Conservation (phyloP, 2,888 invertebrate species). For the Brassicogethes aeneus region DNA sequence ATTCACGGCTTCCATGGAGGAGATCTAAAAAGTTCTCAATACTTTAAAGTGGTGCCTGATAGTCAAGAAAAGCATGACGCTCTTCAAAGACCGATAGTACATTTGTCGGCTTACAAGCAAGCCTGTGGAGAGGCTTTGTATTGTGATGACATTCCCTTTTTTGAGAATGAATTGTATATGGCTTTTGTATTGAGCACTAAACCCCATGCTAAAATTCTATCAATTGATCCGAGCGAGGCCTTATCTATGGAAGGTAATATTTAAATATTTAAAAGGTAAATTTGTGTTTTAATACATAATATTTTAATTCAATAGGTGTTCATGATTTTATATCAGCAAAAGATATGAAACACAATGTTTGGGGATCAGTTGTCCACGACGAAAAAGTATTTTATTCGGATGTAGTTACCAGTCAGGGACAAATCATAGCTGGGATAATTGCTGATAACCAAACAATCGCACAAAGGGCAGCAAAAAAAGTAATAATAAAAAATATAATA, state of each 20-base stretch:
- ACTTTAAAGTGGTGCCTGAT: slow-evolving; percentile 48
- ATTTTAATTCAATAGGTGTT: slow-evolving; percentile 65
- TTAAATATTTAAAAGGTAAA: no score
- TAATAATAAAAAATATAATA: no score
- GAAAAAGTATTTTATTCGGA: slow-evolving; percentile 77
- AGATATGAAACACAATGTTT: slow-evolving; percentile 63
- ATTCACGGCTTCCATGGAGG: slow-evolving; percentile 50
- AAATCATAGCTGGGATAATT: slow-evolving; percentile 61
- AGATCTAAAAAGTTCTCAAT: slow-evolving; percentile 60
- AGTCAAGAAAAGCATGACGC: slow-evolving; percentile 56
- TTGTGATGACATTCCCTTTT: slow-evolving; percentile 77
- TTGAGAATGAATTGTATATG: slow-evolving; percentile 70
- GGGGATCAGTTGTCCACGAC: slow-evolving; percentile 67
- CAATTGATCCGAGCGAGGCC: slow-evolving; percentile 67
- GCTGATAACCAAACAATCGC: slow-evolving; percentile 72
- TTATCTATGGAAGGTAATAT: slow-evolving; percentile 42
- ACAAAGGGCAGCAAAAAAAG: slow-evolving; percentile 69
- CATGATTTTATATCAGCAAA: slow-evolving; percentile 69
- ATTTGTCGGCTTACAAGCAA: slow-evolving; percentile 77
- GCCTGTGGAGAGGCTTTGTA: slow-evolving; percentile 88
- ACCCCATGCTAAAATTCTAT: slow-evolving; percentile 72
- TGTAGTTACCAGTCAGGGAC: slow-evolving; percentile 70
- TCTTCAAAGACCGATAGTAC: slow-evolving; percentile 67
- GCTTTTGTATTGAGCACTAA: slow-evolving; percentile 71
- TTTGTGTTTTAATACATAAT: no score